Conservation (phyloP, 2,113 vertebrate species). For the Nettapus auritus region DNA sequence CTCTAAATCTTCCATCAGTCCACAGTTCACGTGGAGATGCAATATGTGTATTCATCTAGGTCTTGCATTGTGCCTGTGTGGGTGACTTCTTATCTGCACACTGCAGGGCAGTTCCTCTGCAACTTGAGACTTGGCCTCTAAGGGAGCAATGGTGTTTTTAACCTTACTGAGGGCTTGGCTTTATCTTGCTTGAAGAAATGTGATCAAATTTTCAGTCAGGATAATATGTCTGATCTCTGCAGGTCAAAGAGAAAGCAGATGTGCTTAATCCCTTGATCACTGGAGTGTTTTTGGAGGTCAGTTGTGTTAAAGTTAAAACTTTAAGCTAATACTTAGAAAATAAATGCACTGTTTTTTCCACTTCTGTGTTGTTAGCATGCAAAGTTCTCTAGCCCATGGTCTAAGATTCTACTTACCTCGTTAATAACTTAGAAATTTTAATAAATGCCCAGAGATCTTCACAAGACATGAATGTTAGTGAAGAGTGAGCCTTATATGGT, state of each 20-base stretch:
- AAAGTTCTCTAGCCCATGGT: neutral
- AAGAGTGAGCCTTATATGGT: neutral
- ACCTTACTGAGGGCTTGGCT: constrained; percentile 18
- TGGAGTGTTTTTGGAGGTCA: constrained; percentile 95
- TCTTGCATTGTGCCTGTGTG: neutral
- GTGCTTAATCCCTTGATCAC: constrained; percentile 96
- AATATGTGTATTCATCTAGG: rapidly evolving
- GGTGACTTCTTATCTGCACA: neutral
- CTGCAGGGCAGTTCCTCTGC: neutral
- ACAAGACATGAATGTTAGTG: neutral
- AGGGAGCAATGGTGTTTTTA: neutral
- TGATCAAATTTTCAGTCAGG: constrained; percentile 50
- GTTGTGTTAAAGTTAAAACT: constrained; percentile 64
- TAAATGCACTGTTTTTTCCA: neutral
- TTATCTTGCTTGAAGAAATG: constrained; percentile 39
- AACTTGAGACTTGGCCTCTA: neutral
- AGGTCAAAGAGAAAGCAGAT: constrained; percentile 93
- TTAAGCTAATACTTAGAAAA: constrained; percentile 41
- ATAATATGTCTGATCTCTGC: constrained; percentile 66
- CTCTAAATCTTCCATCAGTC: neutral
- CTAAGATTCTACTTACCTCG: neutral
- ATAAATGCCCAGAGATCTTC: constrained; percentile 1
- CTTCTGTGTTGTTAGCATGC: neutral
- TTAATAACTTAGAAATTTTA: neutral
- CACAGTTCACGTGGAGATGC: neutral